A percentile compares a stretch with the other conserved stretches of the same genome.
Conservation (phyloP, 2,113 vertebrate genomes). For the Alligator mississippiensis region DNA sequence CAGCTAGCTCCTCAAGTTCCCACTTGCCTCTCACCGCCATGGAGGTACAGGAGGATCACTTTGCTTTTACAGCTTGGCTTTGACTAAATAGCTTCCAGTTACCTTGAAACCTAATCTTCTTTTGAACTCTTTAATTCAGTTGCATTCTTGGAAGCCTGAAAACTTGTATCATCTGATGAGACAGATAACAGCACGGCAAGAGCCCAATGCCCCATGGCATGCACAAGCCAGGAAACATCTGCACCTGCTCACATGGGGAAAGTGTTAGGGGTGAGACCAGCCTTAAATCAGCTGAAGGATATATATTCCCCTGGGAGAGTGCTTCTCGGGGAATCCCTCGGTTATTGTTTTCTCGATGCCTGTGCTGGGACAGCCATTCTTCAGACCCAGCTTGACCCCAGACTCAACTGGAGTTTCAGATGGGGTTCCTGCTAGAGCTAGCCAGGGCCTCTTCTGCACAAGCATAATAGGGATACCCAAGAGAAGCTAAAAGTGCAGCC, state of each 20-base stretch:
- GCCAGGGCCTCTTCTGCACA: not conserved
- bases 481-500: not conserved
- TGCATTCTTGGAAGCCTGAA: constrained; percentile 79
- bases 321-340: not conserved
- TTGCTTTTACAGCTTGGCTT: constrained; percentile 77
- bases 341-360: not conserved
- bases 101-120: constrained; percentile 84
- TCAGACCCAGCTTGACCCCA: accelerated
- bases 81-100: constrained; percentile 83
- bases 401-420: not conserved
- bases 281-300: constrained; percentile 53
- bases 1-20: constrained; percentile 63
- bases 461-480: not conserved
- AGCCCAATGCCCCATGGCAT: constrained; percentile 56
- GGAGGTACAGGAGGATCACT: constrained; percentile 73
- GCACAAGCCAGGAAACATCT: constrained; percentile 55
- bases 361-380: not conserved
- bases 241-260: constrained; percentile 68
- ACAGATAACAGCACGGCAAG: constrained; percentile 73
- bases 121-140: constrained; percentile 83
- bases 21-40: constrained; percentile 62
- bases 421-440: not conserved
- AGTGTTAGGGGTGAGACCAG: constrained; percentile 30
- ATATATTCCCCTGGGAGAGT: constrained; percentile 11
- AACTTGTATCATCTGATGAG: constrained; percentile 71